These are phyloP conservation scores for Myotis davidii DNA, from an alignment of 2,113 vertebrate genomes.

Conservation along the genomic window DNA sequence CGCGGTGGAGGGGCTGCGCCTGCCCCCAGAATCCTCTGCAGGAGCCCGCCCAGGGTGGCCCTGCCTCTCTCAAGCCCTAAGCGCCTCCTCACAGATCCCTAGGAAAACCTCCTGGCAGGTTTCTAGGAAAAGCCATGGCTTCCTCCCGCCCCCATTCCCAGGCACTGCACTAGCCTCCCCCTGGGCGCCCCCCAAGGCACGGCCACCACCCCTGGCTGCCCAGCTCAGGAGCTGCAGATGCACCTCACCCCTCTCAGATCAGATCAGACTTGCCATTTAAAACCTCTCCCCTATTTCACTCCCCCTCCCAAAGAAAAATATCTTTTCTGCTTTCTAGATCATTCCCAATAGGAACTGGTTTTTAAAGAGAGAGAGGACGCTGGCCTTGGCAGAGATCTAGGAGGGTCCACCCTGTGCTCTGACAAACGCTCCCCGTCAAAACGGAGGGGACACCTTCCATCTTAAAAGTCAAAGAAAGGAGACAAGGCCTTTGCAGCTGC, in stretches of 20 bases:
- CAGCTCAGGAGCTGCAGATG: neutral
- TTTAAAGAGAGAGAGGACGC: neutral
- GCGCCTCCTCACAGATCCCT: neutral
- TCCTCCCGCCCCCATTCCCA: rapidly evolving
- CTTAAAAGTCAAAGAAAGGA: neutral
- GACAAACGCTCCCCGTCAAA: neutral
- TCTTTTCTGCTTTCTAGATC: neutral
- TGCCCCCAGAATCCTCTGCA: neutral
- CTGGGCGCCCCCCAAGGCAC: neutral
- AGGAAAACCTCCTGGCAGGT: neutral
- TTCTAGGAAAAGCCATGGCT: neutral
- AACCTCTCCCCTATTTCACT: neutral
- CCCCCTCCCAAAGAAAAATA: neutral
- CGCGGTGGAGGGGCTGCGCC: neutral
- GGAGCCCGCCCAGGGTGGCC: neutral
- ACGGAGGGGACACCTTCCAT: neutral
- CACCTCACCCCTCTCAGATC: neutral
- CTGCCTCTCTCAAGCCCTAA: neutral
- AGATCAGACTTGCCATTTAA: neutral
- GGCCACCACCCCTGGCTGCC: neutral
- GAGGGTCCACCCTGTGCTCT: neutral
- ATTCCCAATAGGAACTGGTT: neutral
- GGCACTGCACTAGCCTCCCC: neutral
- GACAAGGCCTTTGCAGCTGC: neutral
- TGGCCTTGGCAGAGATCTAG: neutral